Base-by-base conservation (phyloP, 2,113 vertebrate species). In the Aythya baeri region DNA sequence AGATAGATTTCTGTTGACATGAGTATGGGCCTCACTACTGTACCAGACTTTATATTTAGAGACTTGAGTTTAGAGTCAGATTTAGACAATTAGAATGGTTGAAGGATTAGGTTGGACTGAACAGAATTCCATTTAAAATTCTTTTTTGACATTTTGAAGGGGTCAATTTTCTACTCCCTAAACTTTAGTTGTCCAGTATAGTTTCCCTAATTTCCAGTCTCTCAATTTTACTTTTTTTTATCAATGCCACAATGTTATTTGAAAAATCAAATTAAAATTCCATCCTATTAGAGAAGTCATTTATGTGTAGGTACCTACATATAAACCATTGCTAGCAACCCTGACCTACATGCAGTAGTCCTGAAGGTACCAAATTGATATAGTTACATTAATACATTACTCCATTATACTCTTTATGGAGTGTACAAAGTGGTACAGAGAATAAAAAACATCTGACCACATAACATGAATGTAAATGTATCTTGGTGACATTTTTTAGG, bases 1-100 rank as follows among this genome's bases (percentile, higher is more conserved):
- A 49, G 41, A 63, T 0, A 58, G 18, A 87, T 59, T 88, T 71
- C 13, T 5, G 14, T 10, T 31, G 58, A 17, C 65, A 29, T 5
- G 5, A 88, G 29, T 13, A 31, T 1, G 3, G 3, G 58, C 62
- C 54, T 1, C 0, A 38, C 31, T 71, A 6, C 32, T 38, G 11
- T 70, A 34, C 5, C 43, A 83, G 63, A 23, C 10, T 59, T 82
- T 26, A 9, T 12, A 23, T 27, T 49, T 27, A 55, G 17, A 49
- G 10, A 36, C 17, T 38, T 41, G 52, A 90, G n/a, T 57, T 91
- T 61, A 61, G 43, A 73, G 72, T 68, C 17, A 6, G 20, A 41
- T 59, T 79, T 65, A 61, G 34, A 38, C 43, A 17, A 55, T 59
- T 18, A 59, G 44, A 50, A 23, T 23, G 20, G 34, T 2, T 80